phyloP scores from a whole-genome alignment of 2,888 invertebrate species.

The Himalopsyche tibetana region DNA sequence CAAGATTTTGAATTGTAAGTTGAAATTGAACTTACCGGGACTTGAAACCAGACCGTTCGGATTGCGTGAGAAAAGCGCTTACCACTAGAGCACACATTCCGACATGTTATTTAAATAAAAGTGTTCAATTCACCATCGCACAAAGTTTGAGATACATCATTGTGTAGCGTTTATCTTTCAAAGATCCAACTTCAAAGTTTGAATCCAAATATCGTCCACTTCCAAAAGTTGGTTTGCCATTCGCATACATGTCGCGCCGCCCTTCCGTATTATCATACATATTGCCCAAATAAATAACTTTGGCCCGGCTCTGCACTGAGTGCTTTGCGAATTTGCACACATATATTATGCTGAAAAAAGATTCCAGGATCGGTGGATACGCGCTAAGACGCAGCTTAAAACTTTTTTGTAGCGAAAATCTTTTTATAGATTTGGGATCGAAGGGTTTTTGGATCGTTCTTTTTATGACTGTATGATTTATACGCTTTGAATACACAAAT shows the following conservation, averaged over 20 bases:
- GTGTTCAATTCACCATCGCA: too few species aligned
- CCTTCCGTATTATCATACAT: constrained; percentile 45
- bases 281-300: constrained; percentile 47
- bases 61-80: too few species aligned
- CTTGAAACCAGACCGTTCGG: too few species aligned
- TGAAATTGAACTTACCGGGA: too few species aligned
- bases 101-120: too few species aligned
- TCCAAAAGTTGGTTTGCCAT: not conserved
- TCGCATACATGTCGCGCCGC: constrained; percentile 45
- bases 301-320: not conserved
- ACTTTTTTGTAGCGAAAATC: not conserved
- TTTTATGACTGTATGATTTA: not conserved
- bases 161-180: not conserved
- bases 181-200: not conserved
- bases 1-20: too few species aligned
- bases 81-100: too few species aligned
- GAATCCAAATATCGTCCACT: constrained; percentile 6
- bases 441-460: not conserved
- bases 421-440: not conserved
- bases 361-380: not conserved
- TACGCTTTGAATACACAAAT: not conserved
- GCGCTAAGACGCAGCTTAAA: not conserved
- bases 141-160: not conserved
- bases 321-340: constrained; percentile 15
- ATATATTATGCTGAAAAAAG: constrained; percentile 8